A percentile compares a stretch with the other conserved stretches of the same genome.
phyloP scores from a whole-genome alignment of 2,797 vertebrate genomes.

The Pitangus sulphuratus region DNA sequence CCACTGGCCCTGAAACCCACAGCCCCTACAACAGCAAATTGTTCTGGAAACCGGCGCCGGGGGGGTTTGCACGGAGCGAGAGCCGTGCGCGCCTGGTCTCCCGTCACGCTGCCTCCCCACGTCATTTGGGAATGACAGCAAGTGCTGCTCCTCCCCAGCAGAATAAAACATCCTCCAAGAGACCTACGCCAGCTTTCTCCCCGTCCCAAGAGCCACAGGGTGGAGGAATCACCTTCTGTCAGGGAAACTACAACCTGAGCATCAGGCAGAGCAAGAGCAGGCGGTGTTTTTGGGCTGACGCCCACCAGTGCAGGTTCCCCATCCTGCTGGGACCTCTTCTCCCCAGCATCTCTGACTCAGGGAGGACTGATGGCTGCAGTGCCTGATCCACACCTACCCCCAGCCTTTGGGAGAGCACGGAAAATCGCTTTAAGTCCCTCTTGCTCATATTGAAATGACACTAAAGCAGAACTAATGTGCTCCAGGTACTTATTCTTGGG shows the following conservation, averaged over 20 bases:
- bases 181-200: neutral
- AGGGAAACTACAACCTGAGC: neutral
- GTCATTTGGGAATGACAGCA: rapidly evolving
- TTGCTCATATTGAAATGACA: constrained; percentile 12
- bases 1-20: rapidly evolving
- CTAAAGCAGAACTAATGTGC: constrained; percentile 50
- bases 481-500: constrained; percentile 21
- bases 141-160: neutral
- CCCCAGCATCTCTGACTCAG: neutral
- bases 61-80: rapidly evolving
- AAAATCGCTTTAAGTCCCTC: constrained; percentile 56
- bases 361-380: neutral
- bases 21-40: neutral
- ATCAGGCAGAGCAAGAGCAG: neutral
- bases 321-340: neutral
- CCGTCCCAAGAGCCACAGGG: neutral
- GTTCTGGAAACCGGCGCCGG: rapidly evolving
- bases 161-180: neutral
- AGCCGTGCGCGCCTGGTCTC: neutral
- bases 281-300: neutral
- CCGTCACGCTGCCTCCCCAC: rapidly evolving
- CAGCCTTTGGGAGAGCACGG: neutral
- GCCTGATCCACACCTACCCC: neutral
- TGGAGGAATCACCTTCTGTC: rapidly evolving
- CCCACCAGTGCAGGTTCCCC: neutral